These are phyloP conservation scores for Leptonema lineaticorne DNA, from an alignment of 1,140 invertebrate genomes.

Conservation along the genomic window DNA sequence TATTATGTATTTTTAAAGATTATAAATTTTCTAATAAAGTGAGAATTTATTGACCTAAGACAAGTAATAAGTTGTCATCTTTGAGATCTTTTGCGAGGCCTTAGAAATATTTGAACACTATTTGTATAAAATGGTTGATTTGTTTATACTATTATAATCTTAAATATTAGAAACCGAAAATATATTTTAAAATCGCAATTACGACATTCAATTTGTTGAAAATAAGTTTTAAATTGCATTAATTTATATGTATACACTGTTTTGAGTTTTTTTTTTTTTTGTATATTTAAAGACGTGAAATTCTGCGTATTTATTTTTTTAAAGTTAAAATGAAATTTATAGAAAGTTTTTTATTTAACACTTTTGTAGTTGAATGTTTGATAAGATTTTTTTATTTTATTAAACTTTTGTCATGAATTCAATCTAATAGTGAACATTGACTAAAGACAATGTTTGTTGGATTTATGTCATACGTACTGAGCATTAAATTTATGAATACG, in stretches of 20 bases:
- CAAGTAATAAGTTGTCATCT: constrained; percentile 17
- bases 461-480: too few relatives aligned
- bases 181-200: neutral
- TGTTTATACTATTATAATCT: neutral
- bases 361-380: too few relatives aligned
- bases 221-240: neutral
- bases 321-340: neutral
- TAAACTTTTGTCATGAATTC: too few relatives aligned
- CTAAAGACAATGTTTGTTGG: too few relatives aligned
- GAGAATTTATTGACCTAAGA: neutral
- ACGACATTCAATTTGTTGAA: too few relatives aligned
- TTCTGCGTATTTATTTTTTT: neutral
- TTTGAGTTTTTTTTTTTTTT: neutral
- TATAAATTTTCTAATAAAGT: neutral
- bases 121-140: constrained; percentile 1
- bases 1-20: neutral
- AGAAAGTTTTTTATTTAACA: too few relatives aligned
- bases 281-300: neutral
- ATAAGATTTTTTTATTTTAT: too few relatives aligned
- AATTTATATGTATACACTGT: neutral
- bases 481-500: too few relatives aligned
- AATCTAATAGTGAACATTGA: too few relatives aligned
- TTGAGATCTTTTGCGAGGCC: constrained; percentile 12
- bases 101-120: constrained; percentile 8
- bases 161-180: neutral